Percentiles rank a stretch among this genome's conserved stretches.
These are phyloP conservation scores for Hydrozoanthus tunicans DNA, from an alignment of 64 coral and sea anemone species.

Conservation along the genomic window DNA sequence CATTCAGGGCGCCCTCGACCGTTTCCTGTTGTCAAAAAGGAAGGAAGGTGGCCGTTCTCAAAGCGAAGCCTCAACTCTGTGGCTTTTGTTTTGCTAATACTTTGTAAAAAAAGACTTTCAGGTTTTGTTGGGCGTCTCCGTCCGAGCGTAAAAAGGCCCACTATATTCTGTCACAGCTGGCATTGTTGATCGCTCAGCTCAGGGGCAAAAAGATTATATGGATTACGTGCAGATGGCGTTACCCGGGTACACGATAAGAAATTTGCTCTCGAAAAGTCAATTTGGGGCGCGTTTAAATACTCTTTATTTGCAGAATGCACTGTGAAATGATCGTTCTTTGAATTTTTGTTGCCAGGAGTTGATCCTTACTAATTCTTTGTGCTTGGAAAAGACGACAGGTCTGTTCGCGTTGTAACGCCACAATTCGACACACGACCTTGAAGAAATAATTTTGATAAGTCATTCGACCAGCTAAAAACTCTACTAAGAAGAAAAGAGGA, in stretches of 20 bases:
- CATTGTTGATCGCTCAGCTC: background rate
- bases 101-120: background rate
- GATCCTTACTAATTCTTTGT: background rate
- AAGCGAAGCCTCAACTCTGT: background rate
- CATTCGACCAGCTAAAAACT: no score
- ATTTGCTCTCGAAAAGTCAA: slow-evolving; percentile 23
- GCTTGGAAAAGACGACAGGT: background rate
- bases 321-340: background rate
- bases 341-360: background rate
- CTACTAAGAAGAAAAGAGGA: no score
- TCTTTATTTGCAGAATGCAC: slow-evolving; percentile 1
- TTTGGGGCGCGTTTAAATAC: background rate
- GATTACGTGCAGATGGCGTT: slow-evolving; percentile 20
- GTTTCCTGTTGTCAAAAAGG: slow-evolving; percentile 23
- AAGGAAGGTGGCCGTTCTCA: slow-evolving; percentile 4
- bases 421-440: background rate
- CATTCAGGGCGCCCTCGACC: background rate
- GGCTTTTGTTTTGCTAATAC: background rate
- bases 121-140: background rate
- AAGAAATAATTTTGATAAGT: background rate
- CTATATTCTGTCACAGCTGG: slow-evolving; percentile 2
- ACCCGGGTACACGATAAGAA: background rate
- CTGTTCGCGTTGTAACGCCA: background rate
- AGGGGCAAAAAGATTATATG: background rate
- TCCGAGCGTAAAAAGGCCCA: background rate